Evolutionary conservation across 2,797 vertebrate species (phyloP), one percentile per base, ranked within the genome.

Genomic region (Meda fulgida): DNA sequence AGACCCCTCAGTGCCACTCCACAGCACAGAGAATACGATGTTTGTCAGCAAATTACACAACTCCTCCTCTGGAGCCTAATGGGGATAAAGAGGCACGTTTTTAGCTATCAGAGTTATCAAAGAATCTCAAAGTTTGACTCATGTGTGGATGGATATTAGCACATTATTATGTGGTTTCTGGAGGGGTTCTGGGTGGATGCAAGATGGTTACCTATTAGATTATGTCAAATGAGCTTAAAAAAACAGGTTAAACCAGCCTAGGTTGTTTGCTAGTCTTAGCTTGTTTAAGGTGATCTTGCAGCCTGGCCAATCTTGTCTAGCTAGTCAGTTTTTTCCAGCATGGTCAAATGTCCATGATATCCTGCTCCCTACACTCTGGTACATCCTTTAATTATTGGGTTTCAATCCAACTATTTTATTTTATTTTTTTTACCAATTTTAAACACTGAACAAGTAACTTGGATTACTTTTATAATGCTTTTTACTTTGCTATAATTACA

Each of bases 21-120:
- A 99, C 6, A 96, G 94, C 92, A 99, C 96, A 0, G 95, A 97
- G 94, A 99, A 99, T 85, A 99, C 87, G 46, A 99, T 97, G 89
- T 98, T 97, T 90, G 98, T 99, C 76, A 99, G 94, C 29, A 99
- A 91, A 92, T 99, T 99, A 92, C 98, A 99, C 78, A 99, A 92
- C 89, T 99, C 98, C 91, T 99, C 98, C 90, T 99, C 98, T 0
- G 97, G 97, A 0, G 96, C 96, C 95, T 99, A 97, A 96, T 97
- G 90, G 10, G 67, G 5, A 84, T 3, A 85, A 0, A 87, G 0
- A 79, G 11, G 51, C 1, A 55, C 26, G 29, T 19, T 26, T 51
- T 6, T 23, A 79, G 46, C 31, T 18, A 79, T 7, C 13, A 31
- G n/a, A 43, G 40, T 34, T 40, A 71, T 18, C 43, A 46, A 71